Conservation (phyloP, 2,113 vertebrate species). For the Stigmatopora nigra region DNA sequence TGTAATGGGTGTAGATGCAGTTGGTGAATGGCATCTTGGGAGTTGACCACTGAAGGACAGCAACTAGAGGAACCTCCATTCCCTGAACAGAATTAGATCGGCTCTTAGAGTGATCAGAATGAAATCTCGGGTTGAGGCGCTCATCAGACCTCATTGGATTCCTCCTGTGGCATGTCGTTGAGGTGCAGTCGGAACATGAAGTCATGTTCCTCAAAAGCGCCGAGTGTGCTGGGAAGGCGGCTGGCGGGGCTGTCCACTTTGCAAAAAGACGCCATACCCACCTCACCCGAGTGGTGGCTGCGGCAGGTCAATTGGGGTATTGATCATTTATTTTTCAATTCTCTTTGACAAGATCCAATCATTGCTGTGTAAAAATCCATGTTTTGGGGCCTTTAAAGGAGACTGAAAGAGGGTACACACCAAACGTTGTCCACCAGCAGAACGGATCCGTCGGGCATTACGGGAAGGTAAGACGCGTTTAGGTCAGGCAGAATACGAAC, state of each 20-base stretch:
- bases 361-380: too few species aligned
- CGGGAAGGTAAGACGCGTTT: slow-evolving; percentile 83
- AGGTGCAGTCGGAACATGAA: slow-evolving; percentile 85
- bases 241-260: slow-evolving; percentile 68
- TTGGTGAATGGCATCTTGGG: slow-evolving; percentile 86
- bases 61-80: slow-evolving; percentile 85
- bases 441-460: slow-evolving; percentile 87
- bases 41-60: slow-evolving; percentile 88
- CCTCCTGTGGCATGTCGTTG: slow-evolving; percentile 71
- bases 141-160: slow-evolving; percentile 73
- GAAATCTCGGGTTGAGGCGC: not conserved
- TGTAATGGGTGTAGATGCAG: slow-evolving; percentile 91
- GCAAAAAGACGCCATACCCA: slow-evolving; percentile 82
- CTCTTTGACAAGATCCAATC: too few species aligned
- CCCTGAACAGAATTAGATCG: slow-evolving; percentile 67
- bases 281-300: slow-evolving; percentile 83
- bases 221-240: slow-evolving; percentile 75
- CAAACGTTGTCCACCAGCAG: slow-evolving; percentile 85
- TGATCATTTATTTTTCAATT: too few species aligned
- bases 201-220: slow-evolving; percentile 84
- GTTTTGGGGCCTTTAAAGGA: too few species aligned
- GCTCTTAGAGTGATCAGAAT: too few species aligned
- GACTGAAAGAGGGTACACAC: slow-evolving; percentile 57
- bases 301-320: fast-evolving
- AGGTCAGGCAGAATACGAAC: slow-evolving; percentile 81